Evolutionary conservation across 2,113 vertebrate genomes (phyloP), one percentile per base, ranked within the genome.

Genomic region (Sylvia atricapilla): DNA sequence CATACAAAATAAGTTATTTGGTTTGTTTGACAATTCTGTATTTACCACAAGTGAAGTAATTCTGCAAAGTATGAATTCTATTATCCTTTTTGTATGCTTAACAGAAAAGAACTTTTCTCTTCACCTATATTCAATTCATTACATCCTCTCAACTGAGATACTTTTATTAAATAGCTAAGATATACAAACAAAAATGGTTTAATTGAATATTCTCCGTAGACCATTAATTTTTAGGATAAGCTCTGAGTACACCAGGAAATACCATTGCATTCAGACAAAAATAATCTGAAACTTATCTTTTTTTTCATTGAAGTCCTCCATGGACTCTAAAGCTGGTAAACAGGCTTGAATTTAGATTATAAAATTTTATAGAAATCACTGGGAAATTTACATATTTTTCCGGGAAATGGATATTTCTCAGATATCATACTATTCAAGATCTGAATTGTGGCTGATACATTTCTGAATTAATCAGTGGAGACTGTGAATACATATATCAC

Each of bases 201-300:
- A 92, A 79, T 79, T 83, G 12, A 90, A 86, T 68, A 52, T 73
- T 87, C 30, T 68, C 44, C 79, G 49, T 55, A 85, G 66, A 68
- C 52, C 13, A 33, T 76, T 82, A 83, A 39, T 67, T 91, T 91
- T 96, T 82, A 74, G 16, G 10, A 41, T 66, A 84, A 87, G 5
- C 14, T 33, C 21, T 35, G 35, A 67, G 9, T 81, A n/a, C 18
- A 37, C 20, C 9, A 53, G 25, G 75, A 84, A 87, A 58, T 70
- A 66, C 13, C 5, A 1, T 46, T 63, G 13, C 55, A 23, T 70
- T 81, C 44, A 77, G 46, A 41, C 10, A 55, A 76, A 53, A 89
- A 73, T 56, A 84, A 50, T 37, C 53, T 66, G 19, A 73, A 4
- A 9, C 2, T 58, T 14, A n/a, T 74, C 1, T 89, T 66, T 50